Evolutionary conservation across 1,140 invertebrate genomes (phyloP), one percentile per base, ranked within the genome.

Genomic region (Neodiprion virginianus): DNA sequence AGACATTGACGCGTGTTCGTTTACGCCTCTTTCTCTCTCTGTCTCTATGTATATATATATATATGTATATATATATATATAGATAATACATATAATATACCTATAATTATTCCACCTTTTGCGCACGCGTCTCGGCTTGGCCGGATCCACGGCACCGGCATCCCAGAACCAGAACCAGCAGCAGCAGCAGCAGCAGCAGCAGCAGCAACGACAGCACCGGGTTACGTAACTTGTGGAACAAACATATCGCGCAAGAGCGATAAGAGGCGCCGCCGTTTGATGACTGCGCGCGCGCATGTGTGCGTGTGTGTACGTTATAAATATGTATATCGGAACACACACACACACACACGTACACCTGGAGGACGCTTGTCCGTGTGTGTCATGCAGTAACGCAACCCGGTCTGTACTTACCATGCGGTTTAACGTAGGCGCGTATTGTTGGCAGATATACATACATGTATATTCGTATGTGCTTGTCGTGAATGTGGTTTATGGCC

Each of bases 171-270:
- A 85, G 12, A 82, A 83, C 48, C 80, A 82, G 12, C 74, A 79
- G 12, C 80, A 80, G 7, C 81, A 81, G 47, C 82, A 83, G 1
- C 78, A 79, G 0, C 81, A 83, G 8, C 79, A 81, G 11, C 81
- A 80, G n/a, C 81, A 82, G 1, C 80, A 80, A 0, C 77, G 77
- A 1, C 78, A 80, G 11, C 77, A 76, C 5, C 74, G 74, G 4
- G 49, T 49, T 23, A 40, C 50, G 72, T 61, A 50, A 49, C 23
- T 14, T 9, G 12, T 61, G 50, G 10, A 73, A 40, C 17, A 61
- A 17, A 49, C 17, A 21, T 48, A 40, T 21, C 70, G 17, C 21
- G 49, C 70, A 48, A 40, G 17, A 21, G 17, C 70, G 17, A 40
- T 48, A 48, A 72, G 40, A 47, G 40, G 17, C 47, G 49, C 70